Percentiles rank a stretch among this genome's conserved stretches.
Conservation (phyloP, 2,113 vertebrate genomes). For the Tragulus kanchil region DNA sequence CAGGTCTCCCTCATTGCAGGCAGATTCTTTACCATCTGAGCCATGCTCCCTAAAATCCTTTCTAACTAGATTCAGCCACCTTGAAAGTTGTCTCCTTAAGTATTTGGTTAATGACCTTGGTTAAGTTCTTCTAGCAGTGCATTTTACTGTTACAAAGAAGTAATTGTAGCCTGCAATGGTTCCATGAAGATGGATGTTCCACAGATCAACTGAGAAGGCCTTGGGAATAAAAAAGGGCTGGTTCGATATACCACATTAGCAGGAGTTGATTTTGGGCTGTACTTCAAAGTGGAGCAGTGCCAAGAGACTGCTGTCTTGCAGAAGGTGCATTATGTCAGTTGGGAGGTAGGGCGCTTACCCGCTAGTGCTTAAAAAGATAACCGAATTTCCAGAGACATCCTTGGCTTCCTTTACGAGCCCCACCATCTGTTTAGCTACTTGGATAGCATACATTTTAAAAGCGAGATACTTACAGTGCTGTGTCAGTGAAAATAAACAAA, state of each 20-base stretch:
- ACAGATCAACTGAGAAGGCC: slow-evolving; percentile 51
- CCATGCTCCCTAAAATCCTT: neutral
- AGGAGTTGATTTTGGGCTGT: slow-evolving; percentile 72
- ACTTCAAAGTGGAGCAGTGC: slow-evolving; percentile 71
- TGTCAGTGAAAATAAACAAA: slow-evolving; percentile 64
- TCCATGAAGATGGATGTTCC: slow-evolving; percentile 66
- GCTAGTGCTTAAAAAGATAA: slow-evolving; percentile 36
- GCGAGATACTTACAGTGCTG: slow-evolving; percentile 38
- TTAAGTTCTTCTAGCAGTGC: slow-evolving; percentile 49
- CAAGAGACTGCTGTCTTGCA: slow-evolving; percentile 80
- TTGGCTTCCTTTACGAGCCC: slow-evolving; percentile 56
- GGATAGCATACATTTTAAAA: slow-evolving; percentile 64
- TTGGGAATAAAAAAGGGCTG: slow-evolving; percentile 41
- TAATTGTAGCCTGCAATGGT: slow-evolving; percentile 67
- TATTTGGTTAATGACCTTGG: slow-evolving; percentile 72
- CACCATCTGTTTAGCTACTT: slow-evolving; percentile 49
- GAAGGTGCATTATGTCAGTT: slow-evolving; percentile 71
- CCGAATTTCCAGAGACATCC: slow-evolving; percentile 46
- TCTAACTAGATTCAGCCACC: slow-evolving; percentile 26
- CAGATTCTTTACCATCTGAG: too few relatives aligned
- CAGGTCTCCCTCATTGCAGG: too few relatives aligned
- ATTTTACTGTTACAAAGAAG: slow-evolving; percentile 62
- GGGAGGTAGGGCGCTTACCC: neutral
- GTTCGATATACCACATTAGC: slow-evolving; percentile 52
- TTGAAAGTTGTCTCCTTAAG: slow-evolving; percentile 54